These are phyloP conservation scores for Dasypus novemcinctus DNA, from an alignment of 2,113 vertebrate genomes.

Conservation along the genomic window DNA sequence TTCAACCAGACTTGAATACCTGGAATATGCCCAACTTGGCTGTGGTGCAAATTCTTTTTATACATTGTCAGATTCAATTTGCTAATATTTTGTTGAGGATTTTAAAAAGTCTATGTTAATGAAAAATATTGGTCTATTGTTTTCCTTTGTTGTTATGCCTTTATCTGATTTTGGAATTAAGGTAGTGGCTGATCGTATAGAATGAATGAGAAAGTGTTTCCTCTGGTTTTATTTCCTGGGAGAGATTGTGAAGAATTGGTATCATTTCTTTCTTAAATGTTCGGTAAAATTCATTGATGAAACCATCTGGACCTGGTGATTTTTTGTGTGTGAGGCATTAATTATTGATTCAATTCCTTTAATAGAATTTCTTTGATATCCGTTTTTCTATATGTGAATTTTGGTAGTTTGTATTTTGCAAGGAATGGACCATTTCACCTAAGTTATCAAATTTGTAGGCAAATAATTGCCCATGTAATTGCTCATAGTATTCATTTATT, in stretches of 20 bases:
- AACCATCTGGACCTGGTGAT: not conserved
- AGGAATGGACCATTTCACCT: not conserved
- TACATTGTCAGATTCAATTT: not conserved
- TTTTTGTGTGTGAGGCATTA: not conserved
- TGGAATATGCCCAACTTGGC: not conserved
- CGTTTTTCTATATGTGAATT: not conserved
- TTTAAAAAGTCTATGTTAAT: too few relatives aligned
- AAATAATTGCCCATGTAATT: not conserved
- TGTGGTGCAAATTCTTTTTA: not conserved
- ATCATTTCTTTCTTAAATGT: not conserved
- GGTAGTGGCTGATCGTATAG: not conserved
- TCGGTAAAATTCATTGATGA: not conserved
- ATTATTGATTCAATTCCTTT: not conserved
- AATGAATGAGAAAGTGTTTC: not conserved
- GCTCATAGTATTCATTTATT: not conserved
- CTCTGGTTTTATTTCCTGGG: not conserved
- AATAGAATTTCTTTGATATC: not conserved
- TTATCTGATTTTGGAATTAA: not conserved
- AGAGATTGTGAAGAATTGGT: not conserved
- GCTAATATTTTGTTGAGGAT: not conserved
- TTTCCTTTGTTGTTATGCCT: too few relatives aligned
- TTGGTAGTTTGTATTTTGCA: not conserved
- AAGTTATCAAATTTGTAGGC: not conserved
- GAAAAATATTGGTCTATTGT: too few relatives aligned
- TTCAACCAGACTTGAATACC: not conserved